Base-by-base conservation (phyloP, 1,140 invertebrate species). In the Bombus pascuorum region DNA sequence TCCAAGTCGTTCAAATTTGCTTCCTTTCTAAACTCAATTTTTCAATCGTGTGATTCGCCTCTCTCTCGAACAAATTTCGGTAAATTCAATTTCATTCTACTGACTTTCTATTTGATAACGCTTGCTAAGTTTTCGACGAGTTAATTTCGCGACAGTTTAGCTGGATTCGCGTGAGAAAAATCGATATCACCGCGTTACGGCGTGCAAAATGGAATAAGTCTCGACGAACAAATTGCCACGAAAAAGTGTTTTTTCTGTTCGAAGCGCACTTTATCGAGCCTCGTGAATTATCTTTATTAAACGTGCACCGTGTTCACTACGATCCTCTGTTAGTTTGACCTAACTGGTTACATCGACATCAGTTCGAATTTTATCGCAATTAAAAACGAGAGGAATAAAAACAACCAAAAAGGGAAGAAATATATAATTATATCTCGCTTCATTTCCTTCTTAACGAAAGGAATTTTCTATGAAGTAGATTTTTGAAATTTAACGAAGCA, bases 231-330 rank as follows among this genome's bases (percentile, higher is more conserved):
- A 72, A 72, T 42, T n/a, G 39, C 42, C 28, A 5, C 39, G 70
- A n/a, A 42, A 42, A 42, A 28, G 6, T 42, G 42, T n/a, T 28
- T 18, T 28, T 72, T 42, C 28, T 72, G 34, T 70, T 71, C 68
- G 22, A 71, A 70, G 13, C 37, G 37, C 10, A 25, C 22, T 71
- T 70, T 39, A 28, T 25, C 22, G 10, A 39, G 25, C 68, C 37
- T 71, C 25, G 37, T 37, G 47, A 71, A 71, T 71, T 71, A 39
- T 39, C 68, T 39, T 71, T 71, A 39, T 71, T 39, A 39, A 70
- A 70, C 22, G 34, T 10, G 25, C 37, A 6, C 37, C 34, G 32
- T 39, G 68, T 34, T 68, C 66, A 6, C 22, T 8, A 34, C 25
- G 68, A 70, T 39, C 5, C 25, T 37, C 34, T 28, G 22, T 39